Evolutionary conservation across 2,113 vertebrate genomes (phyloP), one percentile per base, ranked within the genome.

Genomic region (Mustelus asterias): DNA sequence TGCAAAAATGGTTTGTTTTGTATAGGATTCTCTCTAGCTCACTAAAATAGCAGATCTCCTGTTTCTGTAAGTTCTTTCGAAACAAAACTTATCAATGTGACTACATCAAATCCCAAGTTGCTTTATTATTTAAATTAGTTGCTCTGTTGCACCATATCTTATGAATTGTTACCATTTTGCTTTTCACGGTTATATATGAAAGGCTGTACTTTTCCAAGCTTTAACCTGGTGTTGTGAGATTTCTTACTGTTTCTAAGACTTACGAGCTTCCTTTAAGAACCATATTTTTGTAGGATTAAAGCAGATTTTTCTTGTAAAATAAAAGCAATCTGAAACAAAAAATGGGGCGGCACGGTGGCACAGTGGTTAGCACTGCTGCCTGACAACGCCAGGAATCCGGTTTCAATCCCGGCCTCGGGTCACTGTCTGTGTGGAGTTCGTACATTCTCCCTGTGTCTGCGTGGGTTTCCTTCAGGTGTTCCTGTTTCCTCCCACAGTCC

Each of bases 1-100:
- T 95, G 70, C 67, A 70, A 70, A 94, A 94, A 88, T 24, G 24
- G 69, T 72, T 76, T 95, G 41, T 29, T 95, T 95, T 72, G 69
- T 33, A 95, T 72, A 70, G 18, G 89, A 93, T 63, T 63, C 63
- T 93, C 89, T 93, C 18, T 22, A 4, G 93, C 26, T 22, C 65
- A 48, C 69, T 72, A 48, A 95, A 70, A 72, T 94, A 69, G 70
- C 13, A 48, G 16, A 41, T 95, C 69, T 26, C 41, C 5, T 70
- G 8, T 94, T 70, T 94, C 65, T 70, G 10, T 26, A 65, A 41
- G n/a, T 41, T 69, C 44, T 44, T 94, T 94, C 65, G 37, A 93
- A 93, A 93, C 1, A 70, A 48, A 70, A 44, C 60, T 37, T 44
- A 94, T 58, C 65, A 70, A 70, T 41, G 69, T 69, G 65, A 94